Percentiles rank a stretch among this genome's conserved stretches.
Evolutionary conservation across 2,797 vertebrate genomes (phyloP).

Genomic region (Falco peregrinus): DNA sequence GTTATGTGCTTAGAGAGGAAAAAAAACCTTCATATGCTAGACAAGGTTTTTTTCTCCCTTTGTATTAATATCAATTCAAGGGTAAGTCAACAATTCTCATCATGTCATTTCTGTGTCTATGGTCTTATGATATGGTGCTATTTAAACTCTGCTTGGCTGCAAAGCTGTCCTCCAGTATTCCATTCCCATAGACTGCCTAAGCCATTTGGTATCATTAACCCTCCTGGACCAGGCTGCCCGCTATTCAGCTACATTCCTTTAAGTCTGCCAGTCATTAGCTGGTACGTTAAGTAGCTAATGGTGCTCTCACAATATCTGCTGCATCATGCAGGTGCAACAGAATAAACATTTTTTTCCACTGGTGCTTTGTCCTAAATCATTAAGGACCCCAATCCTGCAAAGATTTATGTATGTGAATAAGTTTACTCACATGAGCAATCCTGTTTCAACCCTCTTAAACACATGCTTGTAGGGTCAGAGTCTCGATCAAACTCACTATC

Average conservation of each 20-base stretch:
- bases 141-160: background rate
- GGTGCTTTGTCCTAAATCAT: slow-evolving; percentile 75
- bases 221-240: slow-evolving; percentile 54
- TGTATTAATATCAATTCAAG: slow-evolving; percentile 31
- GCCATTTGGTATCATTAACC: slow-evolving; percentile 66
- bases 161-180: slow-evolving; percentile 10
- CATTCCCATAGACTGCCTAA: slow-evolving; percentile 2
- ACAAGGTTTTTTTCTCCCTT: background rate
- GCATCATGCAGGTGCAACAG: slow-evolving; percentile 75
- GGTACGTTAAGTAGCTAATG: slow-evolving; percentile 86
- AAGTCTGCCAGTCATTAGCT: slow-evolving; percentile 80
- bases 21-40: background rate
- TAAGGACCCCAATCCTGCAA: slow-evolving; percentile 57
- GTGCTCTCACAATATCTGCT: slow-evolving; percentile 76
- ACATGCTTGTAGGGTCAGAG: background rate
- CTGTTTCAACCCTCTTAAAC: background rate
- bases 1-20: background rate
- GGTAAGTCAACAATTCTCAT: slow-evolving; percentile 27
- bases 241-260: slow-evolving; percentile 70
- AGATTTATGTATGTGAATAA: slow-evolving; percentile 53
- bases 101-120: background rate
- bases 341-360: slow-evolving; percentile 77
- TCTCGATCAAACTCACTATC: slow-evolving; percentile 17
- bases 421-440: slow-evolving; percentile 39
- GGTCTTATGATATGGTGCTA: background rate